phyloP scores from a whole-genome alignment of 1,140 invertebrate species.

The Macrobrachium nipponense region DNA sequence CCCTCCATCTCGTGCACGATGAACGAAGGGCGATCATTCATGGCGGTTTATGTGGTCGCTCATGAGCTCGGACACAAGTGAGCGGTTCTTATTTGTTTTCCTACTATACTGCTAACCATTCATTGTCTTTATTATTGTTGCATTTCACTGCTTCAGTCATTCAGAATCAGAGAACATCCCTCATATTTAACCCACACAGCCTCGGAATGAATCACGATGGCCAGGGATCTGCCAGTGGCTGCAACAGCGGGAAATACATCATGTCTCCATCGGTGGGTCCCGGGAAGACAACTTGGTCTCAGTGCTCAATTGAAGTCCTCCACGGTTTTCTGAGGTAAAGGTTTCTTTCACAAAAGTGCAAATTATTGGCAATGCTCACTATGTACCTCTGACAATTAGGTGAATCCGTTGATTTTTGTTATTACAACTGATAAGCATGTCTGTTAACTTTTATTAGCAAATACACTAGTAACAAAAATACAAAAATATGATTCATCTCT shows the following conservation, averaged over 20 bases:
- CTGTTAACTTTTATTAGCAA: too few relatives aligned
- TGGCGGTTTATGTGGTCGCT: slow-evolving; percentile 69
- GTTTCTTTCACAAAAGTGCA: too few relatives aligned
- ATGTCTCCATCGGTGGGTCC: slow-evolving; percentile 78
- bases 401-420: too few relatives aligned
- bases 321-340: slow-evolving; percentile 67
- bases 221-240: slow-evolving; percentile 72
- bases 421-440: too few relatives aligned
- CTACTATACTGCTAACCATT: not conserved
- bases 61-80: slow-evolving; percentile 73
- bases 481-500: too few relatives aligned
- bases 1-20: slow-evolving; percentile 68
- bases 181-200: slow-evolving; percentile 66
- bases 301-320: slow-evolving; percentile 68
- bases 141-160: not conserved
- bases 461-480: too few relatives aligned
- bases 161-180: not conserved
- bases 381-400: too few relatives aligned
- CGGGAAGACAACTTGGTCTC: slow-evolving; percentile 77
- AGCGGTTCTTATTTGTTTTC: slow-evolving; percentile 40
- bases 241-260: slow-evolving; percentile 75
- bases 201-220: slow-evolving; percentile 78
- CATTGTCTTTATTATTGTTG: not conserved
- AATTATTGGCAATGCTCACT: too few relatives aligned
- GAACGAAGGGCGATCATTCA: slow-evolving; percentile 69